These are phyloP conservation scores for Bubo blakistoni DNA, from an alignment of 2,113 vertebrate species.

Conservation along the genomic window DNA sequence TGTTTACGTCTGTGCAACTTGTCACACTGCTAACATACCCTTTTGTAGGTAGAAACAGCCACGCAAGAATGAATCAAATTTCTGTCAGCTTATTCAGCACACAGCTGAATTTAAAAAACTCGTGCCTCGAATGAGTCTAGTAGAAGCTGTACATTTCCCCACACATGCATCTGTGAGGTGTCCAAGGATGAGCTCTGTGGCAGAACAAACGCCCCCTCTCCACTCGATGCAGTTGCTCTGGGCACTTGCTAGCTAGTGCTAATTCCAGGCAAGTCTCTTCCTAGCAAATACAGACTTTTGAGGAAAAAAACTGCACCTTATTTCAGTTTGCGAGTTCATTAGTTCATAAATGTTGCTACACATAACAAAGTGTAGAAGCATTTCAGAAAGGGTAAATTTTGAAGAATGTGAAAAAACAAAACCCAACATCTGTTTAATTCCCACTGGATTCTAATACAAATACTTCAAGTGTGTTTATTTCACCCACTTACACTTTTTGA, in stretches of 20 bases:
- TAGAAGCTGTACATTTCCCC: neutral
- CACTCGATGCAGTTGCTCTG: fast-evolving
- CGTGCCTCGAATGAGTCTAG: neutral
- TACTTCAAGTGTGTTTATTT: neutral
- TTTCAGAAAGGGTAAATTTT: neutral
- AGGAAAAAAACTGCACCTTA: neutral
- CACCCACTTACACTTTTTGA: conserved; percentile 84
- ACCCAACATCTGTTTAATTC: neutral
- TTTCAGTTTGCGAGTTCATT: neutral
- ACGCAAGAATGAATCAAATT: neutral
- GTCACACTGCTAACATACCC: neutral
- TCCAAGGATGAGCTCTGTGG: neutral
- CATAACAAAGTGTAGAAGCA: neutral
- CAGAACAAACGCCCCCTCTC: neutral
- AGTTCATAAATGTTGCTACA: neutral
- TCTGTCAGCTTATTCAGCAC: neutral
- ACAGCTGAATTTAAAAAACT: neutral
- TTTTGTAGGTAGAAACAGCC: neutral
- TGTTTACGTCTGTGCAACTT: neutral
- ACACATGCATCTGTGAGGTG: neutral
- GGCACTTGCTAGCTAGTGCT: neutral
- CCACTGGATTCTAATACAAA: neutral
- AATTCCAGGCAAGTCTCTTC: neutral
- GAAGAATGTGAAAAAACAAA: neutral
- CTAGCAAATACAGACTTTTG: neutral